Evolutionary conservation across 37 sponge, comb jelly and placozoan species (phyloP).

Genomic region (Aphrocallistes beatrix): DNA sequence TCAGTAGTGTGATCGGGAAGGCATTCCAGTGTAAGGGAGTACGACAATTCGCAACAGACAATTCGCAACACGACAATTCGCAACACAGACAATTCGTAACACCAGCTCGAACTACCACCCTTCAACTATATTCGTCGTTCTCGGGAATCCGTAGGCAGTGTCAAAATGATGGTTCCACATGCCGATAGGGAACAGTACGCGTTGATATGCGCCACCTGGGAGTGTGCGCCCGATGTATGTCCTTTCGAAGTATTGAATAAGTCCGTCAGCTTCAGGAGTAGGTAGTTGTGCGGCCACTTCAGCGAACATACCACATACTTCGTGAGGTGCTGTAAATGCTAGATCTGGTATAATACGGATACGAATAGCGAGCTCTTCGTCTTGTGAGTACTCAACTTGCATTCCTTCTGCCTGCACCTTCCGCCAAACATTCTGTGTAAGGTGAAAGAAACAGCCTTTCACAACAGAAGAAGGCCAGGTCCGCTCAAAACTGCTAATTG

Average conservation of each 20-base stretch:
- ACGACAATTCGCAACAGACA: too few species aligned
- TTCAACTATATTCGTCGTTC: too few species aligned
- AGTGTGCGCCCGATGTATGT: not conserved
- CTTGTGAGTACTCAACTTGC: not conserved
- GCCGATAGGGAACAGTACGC: not conserved
- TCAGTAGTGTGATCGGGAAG: too few species aligned
- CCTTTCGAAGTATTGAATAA: not conserved
- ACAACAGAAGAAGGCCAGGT: not conserved
- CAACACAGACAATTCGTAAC: too few species aligned
- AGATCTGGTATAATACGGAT: not conserved
- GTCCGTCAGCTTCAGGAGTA: not conserved
- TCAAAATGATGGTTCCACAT: constrained; percentile 8
- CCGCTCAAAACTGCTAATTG: not conserved
- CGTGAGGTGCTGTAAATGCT: not conserved
- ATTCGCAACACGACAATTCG: too few species aligned
- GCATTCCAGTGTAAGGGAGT: too few species aligned
- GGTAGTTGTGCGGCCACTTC: not conserved
- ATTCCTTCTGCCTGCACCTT: constrained; percentile 11
- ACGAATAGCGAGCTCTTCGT: not conserved
- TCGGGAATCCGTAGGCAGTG: too few species aligned
- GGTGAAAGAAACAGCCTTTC: not conserved
- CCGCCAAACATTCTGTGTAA: not conserved
- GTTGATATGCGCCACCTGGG: not conserved
- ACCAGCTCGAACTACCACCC: too few species aligned
- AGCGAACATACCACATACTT: not conserved